A percentile compares a stretch with the other conserved stretches of the same genome.
phyloP scores from a whole-genome alignment of 2,797 vertebrate species.

The Potorous gilbertii region DNA sequence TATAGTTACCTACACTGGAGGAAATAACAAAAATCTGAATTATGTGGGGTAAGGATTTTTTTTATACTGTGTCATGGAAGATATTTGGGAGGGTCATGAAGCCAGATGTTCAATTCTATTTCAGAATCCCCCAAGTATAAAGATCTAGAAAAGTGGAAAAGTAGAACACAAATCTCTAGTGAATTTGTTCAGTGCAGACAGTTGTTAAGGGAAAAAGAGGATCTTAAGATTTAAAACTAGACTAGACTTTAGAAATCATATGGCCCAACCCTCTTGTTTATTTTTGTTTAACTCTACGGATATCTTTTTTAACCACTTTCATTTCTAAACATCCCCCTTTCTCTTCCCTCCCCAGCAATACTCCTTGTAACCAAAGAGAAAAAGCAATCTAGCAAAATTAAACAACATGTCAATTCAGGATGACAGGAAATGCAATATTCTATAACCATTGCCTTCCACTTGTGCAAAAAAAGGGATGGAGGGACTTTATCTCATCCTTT shows the following conservation, averaged over 20 bases:
- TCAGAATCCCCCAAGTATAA: not conserved
- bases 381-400: not conserved
- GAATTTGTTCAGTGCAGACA: not conserved
- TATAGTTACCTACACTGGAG: not conserved
- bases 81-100: not conserved
- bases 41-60: not conserved
- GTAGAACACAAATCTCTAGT: not conserved
- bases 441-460: not conserved
- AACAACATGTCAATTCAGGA: not conserved
- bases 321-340: not conserved
- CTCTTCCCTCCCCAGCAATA: not conserved
- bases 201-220: not conserved
- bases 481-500: not conserved
- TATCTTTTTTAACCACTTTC: not conserved
- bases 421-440: not conserved
- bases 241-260: not conserved
- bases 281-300: not conserved
- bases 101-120: not conserved
- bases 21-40: not conserved
- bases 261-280: not conserved
- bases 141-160: not conserved
- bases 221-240: not conserved
- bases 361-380: not conserved
- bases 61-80: not conserved
- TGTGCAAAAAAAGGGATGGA: not conserved